Conservation (phyloP, 2,888 invertebrate species). For the Melieria crassipennis region DNA sequence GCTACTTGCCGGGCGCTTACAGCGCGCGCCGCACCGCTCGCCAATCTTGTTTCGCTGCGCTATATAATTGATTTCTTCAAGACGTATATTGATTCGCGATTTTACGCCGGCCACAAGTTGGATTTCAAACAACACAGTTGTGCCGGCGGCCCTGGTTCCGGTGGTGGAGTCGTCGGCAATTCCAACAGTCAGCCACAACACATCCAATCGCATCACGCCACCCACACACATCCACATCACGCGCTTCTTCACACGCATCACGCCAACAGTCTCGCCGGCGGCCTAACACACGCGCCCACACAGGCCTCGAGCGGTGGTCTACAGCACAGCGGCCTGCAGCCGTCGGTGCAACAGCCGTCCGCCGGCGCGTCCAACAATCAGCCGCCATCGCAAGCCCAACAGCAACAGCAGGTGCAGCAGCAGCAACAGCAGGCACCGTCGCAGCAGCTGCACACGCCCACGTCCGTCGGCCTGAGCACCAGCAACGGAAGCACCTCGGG, state of each 20-base stretch:
- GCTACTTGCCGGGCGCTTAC: not conserved
- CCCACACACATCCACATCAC: slow-evolving; percentile 37
- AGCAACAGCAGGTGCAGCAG: slow-evolving; percentile 45
- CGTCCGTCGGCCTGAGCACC: slow-evolving; percentile 42
- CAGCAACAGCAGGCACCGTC: slow-evolving; percentile 49
- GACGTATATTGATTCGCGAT: slow-evolving; percentile 65
- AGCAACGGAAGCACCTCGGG: slow-evolving; percentile 49
- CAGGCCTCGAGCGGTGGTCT: slow-evolving; percentile 33
- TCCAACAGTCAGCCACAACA: slow-evolving; percentile 41
- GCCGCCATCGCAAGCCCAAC: slow-evolving; percentile 37
- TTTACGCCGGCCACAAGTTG: slow-evolving; percentile 78
- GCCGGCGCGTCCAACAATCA: slow-evolving; percentile 38
- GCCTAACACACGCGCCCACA: slow-evolving; percentile 35
- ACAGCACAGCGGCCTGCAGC: slow-evolving; percentile 43
- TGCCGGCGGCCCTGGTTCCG: slow-evolving; percentile 72
- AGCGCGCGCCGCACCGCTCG: not conserved
- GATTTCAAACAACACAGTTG: slow-evolving; percentile 85
- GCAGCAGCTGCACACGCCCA: slow-evolving; percentile 39
- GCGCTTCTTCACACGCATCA: slow-evolving; percentile 32
- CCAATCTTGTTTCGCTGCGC: slow-evolving; percentile 52
- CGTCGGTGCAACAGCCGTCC: slow-evolving; percentile 40
- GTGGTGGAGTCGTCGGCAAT: slow-evolving; percentile 62
- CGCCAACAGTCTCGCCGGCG: slow-evolving; percentile 24
- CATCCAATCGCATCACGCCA: slow-evolving; percentile 15
- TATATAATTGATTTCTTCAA: slow-evolving; percentile 64